Evolutionary conservation across 2,113 vertebrate genomes (phyloP).

Genomic region (Leiothrix lutea): DNA sequence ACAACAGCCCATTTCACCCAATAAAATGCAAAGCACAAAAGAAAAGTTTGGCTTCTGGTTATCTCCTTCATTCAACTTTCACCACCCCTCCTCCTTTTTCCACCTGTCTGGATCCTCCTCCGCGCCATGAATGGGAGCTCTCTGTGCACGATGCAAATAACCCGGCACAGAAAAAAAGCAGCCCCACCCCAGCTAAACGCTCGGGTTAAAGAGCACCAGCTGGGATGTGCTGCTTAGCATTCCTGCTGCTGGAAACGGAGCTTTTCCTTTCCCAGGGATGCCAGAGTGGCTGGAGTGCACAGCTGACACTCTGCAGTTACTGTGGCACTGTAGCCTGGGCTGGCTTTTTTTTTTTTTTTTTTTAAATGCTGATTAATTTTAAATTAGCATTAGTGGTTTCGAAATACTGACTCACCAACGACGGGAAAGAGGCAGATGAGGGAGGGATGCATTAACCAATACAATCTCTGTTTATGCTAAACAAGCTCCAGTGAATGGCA

Average conservation of each 20-base stretch:
- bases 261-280: neutral
- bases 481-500: neutral
- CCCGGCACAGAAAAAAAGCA: neutral
- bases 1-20: neutral
- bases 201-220: constrained; percentile 29
- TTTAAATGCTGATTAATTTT: neutral
- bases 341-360: too few species aligned
- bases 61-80: constrained; percentile 7
- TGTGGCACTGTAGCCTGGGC: rapidly evolving
- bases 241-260: neutral
- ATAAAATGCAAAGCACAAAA: neutral
- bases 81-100: constrained; percentile 26
- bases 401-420: neutral
- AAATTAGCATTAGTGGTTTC: neutral
- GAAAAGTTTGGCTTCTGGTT: constrained; percentile 32
- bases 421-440: neutral
- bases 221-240: neutral
- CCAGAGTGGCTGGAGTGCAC: neutral
- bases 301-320: neutral
- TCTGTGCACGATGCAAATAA: neutral
- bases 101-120: constrained; percentile 48
- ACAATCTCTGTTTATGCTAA: neutral
- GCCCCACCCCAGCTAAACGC: neutral
- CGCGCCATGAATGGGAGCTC: neutral
- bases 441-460: neutral